Evolutionary conservation across 1,140 invertebrate genomes (phyloP).

Genomic region (Drosophila lini): DNA sequence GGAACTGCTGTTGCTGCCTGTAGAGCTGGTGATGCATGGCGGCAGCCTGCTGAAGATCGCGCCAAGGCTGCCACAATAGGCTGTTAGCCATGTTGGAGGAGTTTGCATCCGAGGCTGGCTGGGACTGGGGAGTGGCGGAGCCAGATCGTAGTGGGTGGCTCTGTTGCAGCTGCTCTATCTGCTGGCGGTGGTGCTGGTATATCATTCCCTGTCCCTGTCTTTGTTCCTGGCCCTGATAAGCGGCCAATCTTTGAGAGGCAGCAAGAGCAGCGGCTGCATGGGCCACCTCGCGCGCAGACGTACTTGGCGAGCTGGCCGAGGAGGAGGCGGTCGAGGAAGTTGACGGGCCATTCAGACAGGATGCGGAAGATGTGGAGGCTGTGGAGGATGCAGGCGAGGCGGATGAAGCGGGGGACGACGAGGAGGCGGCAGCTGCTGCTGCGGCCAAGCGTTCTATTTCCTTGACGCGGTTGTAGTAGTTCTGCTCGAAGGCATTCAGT

Average conservation of each 20-base stretch:
- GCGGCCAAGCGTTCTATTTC: constrained; percentile 65
- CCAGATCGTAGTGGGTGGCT: constrained; percentile 29
- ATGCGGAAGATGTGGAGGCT: constrained; percentile 30
- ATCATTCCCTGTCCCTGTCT: constrained; percentile 23
- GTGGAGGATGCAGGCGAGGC: constrained; percentile 31
- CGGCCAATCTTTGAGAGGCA: constrained; percentile 49
- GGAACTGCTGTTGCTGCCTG: constrained; percentile 71
- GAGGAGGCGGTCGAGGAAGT: constrained; percentile 58
- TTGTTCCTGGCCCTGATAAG: constrained; percentile 28
- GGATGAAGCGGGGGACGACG: constrained; percentile 23
- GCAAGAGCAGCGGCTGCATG: constrained; percentile 52
- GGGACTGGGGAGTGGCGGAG: constrained; percentile 40
- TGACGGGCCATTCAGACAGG: constrained; percentile 29
- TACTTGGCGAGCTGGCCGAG: constrained; percentile 63
- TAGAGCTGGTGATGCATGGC: constrained; percentile 79
- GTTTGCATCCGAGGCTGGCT: constrained; percentile 41
- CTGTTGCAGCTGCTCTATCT: constrained; percentile 34
- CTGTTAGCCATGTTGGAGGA: constrained; percentile 77
- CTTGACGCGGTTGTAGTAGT: constrained; percentile 69
- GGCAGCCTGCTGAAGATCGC: constrained; percentile 75
- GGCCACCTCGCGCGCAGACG: constrained; percentile 18
- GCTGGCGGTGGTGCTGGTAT: constrained; percentile 30
- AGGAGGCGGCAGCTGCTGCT: constrained; percentile 21
- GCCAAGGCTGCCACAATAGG: constrained; percentile 80
- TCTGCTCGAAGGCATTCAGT: constrained; percentile 73